Evolutionary conservation across 2,113 vertebrate genomes (phyloP).

Genomic region (Pipa parva): DNA sequence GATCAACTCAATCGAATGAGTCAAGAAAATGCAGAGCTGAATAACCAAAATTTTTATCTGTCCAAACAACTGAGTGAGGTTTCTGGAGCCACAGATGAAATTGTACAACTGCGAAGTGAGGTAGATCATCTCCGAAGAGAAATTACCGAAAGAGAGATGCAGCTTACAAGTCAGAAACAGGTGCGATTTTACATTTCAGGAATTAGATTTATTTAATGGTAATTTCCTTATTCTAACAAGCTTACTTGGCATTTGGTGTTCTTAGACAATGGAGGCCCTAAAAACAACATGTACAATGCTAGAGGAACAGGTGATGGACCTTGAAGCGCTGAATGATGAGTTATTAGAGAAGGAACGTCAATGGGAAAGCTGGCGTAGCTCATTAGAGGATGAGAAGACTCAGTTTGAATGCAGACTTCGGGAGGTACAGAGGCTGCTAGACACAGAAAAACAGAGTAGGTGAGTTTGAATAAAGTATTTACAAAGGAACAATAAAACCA

Average conservation of each 20-base stretch:
- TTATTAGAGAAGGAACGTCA: slow-evolving; percentile 95
- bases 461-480: slow-evolving; percentile 53
- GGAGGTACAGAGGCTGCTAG: slow-evolving; percentile 90
- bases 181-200: slow-evolving; percentile 49
- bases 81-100: slow-evolving; percentile 83
- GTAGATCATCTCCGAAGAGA: slow-evolving; percentile 91
- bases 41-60: slow-evolving; percentile 96
- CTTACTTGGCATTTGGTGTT: slow-evolving; percentile 47
- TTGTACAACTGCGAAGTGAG: slow-evolving; percentile 84
- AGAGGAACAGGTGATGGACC: slow-evolving; percentile 94
- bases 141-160: slow-evolving; percentile 95
- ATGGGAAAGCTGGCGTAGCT: slow-evolving; percentile 91
- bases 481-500: too few relatives aligned
- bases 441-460: slow-evolving; percentile 97
- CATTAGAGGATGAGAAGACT: slow-evolving; percentile 91
- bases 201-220: not conserved
- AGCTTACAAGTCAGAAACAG: slow-evolving; percentile 97
- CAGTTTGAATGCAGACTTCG: slow-evolving; percentile 89
- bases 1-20: slow-evolving; percentile 91
- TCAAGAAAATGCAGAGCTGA: slow-evolving; percentile 93
- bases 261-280: slow-evolving; percentile 94
- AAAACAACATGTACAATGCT: slow-evolving; percentile 98
- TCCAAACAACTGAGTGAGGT: slow-evolving; percentile 95
- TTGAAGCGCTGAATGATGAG: slow-evolving; percentile 94
- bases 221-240: not conserved